Percentiles rank a stretch among this genome's conserved stretches.
These are phyloP conservation scores for Ylistrum balloti DNA, from an alignment of 1,140 invertebrate genomes.

Conservation along the genomic window DNA sequence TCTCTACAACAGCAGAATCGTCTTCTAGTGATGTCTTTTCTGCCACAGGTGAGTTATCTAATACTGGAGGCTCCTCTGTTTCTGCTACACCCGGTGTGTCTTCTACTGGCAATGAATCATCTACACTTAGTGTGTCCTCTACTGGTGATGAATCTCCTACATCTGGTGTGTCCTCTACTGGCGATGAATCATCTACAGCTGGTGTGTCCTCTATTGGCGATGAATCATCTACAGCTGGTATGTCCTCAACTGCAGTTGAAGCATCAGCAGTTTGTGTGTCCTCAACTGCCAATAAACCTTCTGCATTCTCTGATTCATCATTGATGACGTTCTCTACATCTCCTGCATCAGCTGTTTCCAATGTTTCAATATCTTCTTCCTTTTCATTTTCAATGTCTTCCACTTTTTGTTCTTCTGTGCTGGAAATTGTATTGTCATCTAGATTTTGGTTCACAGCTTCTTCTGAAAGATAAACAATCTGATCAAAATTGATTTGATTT, in stretches of 20 bases:
- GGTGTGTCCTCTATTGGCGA: background rate
- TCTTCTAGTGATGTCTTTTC: background rate
- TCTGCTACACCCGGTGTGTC: background rate
- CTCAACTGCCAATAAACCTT: background rate
- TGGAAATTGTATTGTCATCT: background rate
- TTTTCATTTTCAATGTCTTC: constrained; percentile 48
- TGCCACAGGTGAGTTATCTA: background rate
- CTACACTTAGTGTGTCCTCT: background rate
- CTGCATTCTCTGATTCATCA: background rate
- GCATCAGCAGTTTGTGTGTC: background rate
- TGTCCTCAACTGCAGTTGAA: background rate
- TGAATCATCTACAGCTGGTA: background rate
- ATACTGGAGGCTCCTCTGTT: background rate
- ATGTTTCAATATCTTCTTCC: constrained; percentile 47
- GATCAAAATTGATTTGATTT: too few relatives aligned
- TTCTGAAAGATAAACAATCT: background rate
- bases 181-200: background rate
- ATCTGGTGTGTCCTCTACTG: background rate
- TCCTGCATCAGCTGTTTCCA: constrained; percentile 36
- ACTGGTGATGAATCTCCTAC: background rate
- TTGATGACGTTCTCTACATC: background rate
- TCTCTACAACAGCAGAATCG: background rate
- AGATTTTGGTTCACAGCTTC: background rate
- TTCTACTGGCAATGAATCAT: background rate
- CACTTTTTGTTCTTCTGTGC: constrained; percentile 48